phyloP scores from a whole-genome alignment of 2,888 invertebrate species.

The Melieria picta region DNA sequence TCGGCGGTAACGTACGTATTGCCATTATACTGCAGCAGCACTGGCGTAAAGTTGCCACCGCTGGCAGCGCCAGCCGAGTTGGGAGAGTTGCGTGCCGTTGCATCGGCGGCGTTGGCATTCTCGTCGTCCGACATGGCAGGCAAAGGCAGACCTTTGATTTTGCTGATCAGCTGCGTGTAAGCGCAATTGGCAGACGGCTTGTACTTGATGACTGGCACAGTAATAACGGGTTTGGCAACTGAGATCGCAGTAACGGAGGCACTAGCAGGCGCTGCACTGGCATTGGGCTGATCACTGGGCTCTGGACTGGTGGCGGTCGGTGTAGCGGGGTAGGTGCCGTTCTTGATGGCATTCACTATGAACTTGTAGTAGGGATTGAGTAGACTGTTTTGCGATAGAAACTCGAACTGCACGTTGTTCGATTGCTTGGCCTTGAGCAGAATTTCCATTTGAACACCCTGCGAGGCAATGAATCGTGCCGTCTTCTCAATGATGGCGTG shows the following conservation, averaged over 20 bases:
- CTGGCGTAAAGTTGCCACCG: constrained; percentile 55
- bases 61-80: constrained; percentile 44
- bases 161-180: constrained; percentile 87
- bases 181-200: constrained; percentile 87
- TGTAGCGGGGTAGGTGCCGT: constrained; percentile 70
- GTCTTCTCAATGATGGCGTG: constrained; percentile 97
- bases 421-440: constrained; percentile 97
- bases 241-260: constrained; percentile 11
- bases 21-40: constrained; percentile 61
- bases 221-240: constrained; percentile 50
- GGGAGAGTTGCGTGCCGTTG: constrained; percentile 46
- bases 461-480: constrained; percentile 85
- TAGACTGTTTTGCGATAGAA: constrained; percentile 85
- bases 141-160: constrained; percentile 78
- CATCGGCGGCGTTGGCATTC: constrained; percentile 40
- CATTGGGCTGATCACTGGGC: constrained; percentile 25
- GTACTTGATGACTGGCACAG: constrained; percentile 75
- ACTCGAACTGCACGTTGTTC: constrained; percentile 91
- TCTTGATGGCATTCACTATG: constrained; percentile 75
- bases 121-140: constrained; percentile 55
- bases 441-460: constrained; percentile 98
- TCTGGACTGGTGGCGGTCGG: constrained; percentile 48
- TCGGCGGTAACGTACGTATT: constrained; percentile 52
- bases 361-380: constrained; percentile 92
- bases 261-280: not conserved